These are phyloP conservation scores for Petrocephalus sullivani DNA, from an alignment of 2,797 vertebrate species.

Conservation along the genomic window DNA sequence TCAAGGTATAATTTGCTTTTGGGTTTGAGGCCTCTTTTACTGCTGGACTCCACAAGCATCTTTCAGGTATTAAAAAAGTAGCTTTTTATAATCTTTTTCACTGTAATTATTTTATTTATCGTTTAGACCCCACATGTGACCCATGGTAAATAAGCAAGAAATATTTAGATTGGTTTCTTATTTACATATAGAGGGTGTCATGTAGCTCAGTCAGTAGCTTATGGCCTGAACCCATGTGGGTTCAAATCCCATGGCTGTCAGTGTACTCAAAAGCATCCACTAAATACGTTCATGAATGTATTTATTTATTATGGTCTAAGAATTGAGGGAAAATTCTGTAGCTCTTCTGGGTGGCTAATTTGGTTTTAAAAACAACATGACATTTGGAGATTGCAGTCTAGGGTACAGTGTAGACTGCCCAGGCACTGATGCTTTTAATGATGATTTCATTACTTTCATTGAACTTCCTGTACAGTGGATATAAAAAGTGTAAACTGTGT, in stretches of 20 bases:
- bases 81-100: background rate
- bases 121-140: background rate
- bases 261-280: background rate
- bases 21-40: background rate
- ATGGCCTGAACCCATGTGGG: background rate
- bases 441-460: slow-evolving; percentile 21
- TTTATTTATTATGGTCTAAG: background rate
- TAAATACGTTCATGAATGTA: background rate
- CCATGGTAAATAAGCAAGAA: background rate
- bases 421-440: slow-evolving; percentile 20
- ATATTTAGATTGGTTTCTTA: background rate
- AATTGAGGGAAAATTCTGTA: slow-evolving; percentile 9
- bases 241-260: background rate
- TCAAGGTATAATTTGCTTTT: background rate
- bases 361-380: slow-evolving; percentile 10
- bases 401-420: slow-evolving; percentile 8
- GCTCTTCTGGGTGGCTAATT: slow-evolving; percentile 17
- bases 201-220: background rate
- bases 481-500: no score
- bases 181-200: background rate
- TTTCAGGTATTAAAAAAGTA: background rate
- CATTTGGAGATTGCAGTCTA: slow-evolving; percentile 19
- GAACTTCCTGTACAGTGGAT: slow-evolving; percentile 1
- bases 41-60: background rate
- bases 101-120: background rate